Evolutionary conservation across 2,888 invertebrate species (phyloP).

Genomic region (Mimumesa dahlbomi): DNA sequence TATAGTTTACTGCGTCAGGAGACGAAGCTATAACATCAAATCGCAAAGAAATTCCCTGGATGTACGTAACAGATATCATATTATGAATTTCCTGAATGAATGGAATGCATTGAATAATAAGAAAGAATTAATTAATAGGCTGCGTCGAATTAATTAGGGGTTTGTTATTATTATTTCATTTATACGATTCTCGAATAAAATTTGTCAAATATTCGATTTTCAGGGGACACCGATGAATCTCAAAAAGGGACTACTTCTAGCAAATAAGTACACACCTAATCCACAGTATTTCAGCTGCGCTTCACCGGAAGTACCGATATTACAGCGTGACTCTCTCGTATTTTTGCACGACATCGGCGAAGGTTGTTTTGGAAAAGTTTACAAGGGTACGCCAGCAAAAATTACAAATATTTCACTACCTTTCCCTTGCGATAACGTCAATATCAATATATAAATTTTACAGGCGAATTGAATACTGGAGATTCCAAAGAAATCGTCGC

Average conservation of each 20-base stretch:
- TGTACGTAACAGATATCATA: too few relatives aligned
- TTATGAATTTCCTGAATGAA: too few relatives aligned
- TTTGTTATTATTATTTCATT: too few relatives aligned
- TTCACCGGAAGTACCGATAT: constrained; percentile 82
- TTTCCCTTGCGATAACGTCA: neutral
- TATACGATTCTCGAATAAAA: too few relatives aligned
- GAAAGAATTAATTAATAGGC: too few relatives aligned
- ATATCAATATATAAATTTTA: constrained; percentile 1
- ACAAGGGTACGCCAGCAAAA: constrained; percentile 85
- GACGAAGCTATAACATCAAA: constrained; percentile 67
- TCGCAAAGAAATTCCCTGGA: constrained; percentile 69
- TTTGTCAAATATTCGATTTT: constrained; percentile 14
- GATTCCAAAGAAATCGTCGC: constrained; percentile 83
- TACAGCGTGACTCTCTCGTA: constrained; percentile 85
- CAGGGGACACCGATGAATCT: constrained; percentile 84
- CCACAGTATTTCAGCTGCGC: constrained; percentile 86
- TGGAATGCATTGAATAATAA: too few relatives aligned
- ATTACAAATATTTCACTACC: too few relatives aligned
- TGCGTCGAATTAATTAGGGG: too few relatives aligned
- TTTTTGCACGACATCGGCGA: constrained; percentile 91
- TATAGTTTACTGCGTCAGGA: constrained; percentile 67
- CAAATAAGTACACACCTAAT: constrained; percentile 89
- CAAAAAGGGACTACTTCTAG: constrained; percentile 83
- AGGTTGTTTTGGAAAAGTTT: constrained; percentile 94
- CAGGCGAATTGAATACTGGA: constrained; percentile 82